Evolutionary conservation across 2,797 vertebrate species (phyloP).

Genomic region (Pogonophryne albipinna): DNA sequence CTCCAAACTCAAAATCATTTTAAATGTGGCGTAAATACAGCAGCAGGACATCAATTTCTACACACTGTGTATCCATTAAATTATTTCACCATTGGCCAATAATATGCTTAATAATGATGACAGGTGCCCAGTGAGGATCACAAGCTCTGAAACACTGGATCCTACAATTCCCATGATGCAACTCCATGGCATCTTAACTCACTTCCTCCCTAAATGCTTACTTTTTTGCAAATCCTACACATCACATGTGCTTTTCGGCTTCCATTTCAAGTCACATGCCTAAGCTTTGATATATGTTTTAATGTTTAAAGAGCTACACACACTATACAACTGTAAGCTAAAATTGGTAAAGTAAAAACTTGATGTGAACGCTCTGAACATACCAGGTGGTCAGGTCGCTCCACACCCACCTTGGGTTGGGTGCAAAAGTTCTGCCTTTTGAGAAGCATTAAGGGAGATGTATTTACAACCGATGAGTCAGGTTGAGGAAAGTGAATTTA

Average conservation of each 20-base stretch:
- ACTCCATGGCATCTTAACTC: neutral
- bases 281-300: no score
- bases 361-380: neutral
- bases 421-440: neutral
- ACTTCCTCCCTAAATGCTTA: neutral
- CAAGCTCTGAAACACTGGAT: neutral
- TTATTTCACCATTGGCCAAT: neutral
- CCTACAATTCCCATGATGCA: slow-evolving; percentile 15
- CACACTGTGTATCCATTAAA: neutral
- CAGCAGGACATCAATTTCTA: no score
- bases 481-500: slow-evolving; percentile 6
- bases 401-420: slow-evolving; percentile 1
- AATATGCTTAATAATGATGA: neutral
- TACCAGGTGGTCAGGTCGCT: neutral
- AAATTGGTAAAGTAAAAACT: no score
- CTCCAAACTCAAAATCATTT: neutral
- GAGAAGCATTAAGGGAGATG: slow-evolving; percentile 7
- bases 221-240: neutral
- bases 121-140: neutral
- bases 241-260: neutral
- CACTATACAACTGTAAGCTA: no score
- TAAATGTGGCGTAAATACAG: neutral
- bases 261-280: neutral
- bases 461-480: neutral
- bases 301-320: neutral